Base-by-base conservation (phyloP, 2,797 vertebrate genomes). In the Sebastes nivosus region DNA sequence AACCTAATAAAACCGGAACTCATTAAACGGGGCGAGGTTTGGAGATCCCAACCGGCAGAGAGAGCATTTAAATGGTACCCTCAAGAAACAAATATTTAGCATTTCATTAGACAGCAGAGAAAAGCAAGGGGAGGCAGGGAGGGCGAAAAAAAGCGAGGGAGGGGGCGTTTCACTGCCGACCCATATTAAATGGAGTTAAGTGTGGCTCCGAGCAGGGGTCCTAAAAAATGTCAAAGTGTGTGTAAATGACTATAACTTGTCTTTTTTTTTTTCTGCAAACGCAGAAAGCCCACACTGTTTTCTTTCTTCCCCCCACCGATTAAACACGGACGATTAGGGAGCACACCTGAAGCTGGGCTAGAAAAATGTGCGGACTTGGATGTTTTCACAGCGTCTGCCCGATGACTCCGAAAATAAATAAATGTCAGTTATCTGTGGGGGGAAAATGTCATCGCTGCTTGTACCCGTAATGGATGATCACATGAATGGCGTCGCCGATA, bases 191-290 rank as follows among this genome's bases (percentile, higher is more conserved):
- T 52, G 32, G 83, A 90, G 93, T 89, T 87, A 93, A 95, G 81
- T 91, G 79, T 84, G 67, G 79, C 88, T 90, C 75, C 52, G 14
- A 93, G 90, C 88, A 81, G 50, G 75, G 83, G 83, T 89, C 90
- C 85, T 77, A 87, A 88, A 94, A 93, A 94, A 91, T 89, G 88
- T 93, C 92, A 87, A 88, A 79, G 83, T 88, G 90, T 84, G 85
- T 83, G 85, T 75, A 89, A 91, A 91, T 87, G 88, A 88, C 79
- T 83, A 55, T 67, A 80, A 85, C 59, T 73, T 71, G 81, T 10
- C 52, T 63, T 30, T 65, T 80, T 65, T 65, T 80, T 80, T 80
- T 77, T 81, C 86, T 50, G 60, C 27, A 70, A 85, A 69, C 3
- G 20, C 50, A 8, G 63, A 80, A 8, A 67, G 69, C 18, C 20